Percentiles rank a stretch among this genome's conserved stretches.
Evolutionary conservation across 1,140 invertebrate genomes (phyloP).

Genomic region (Macrobrachium nipponense): DNA sequence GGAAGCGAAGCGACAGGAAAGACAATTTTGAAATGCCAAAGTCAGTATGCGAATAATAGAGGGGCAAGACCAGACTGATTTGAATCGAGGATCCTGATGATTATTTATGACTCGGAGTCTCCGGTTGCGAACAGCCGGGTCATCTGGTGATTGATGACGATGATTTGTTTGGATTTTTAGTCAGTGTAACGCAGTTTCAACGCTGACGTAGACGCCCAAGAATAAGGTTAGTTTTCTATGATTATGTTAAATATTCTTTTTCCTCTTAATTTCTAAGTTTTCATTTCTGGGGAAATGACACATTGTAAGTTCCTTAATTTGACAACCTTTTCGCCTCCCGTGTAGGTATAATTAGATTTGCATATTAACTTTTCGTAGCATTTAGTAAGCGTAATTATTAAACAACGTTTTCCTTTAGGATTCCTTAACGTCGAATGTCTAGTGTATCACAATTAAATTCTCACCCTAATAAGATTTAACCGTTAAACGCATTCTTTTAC

Average conservation of each 20-base stretch:
- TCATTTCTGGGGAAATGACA: background rate
- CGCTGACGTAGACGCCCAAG: too few species aligned
- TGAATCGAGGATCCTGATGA: background rate
- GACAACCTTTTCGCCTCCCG: background rate
- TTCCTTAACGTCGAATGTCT: too few species aligned
- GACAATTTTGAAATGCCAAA: constrained; percentile 7
- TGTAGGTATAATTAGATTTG: background rate
- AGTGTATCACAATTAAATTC: too few species aligned
- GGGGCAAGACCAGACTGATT: constrained; percentile 8
- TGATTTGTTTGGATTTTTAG: too few species aligned
- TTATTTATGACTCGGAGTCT: constrained; percentile 1
- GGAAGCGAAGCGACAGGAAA: too few species aligned
- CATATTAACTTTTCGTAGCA: background rate
- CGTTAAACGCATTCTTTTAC: too few species aligned
- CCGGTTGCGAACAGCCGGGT: background rate
- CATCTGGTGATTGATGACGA: background rate
- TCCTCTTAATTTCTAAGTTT: too few species aligned
- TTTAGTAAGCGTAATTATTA: background rate
- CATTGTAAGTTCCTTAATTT: background rate
- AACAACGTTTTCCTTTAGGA: too few species aligned
- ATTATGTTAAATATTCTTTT: too few species aligned
- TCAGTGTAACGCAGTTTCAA: too few species aligned
- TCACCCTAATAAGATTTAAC: too few species aligned
- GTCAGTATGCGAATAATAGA: constrained; percentile 16
- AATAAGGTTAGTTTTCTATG: too few species aligned